Evolutionary conservation across 2,888 invertebrate species (phyloP).

Genomic region (Lepeophtheirus nordmannii): DNA sequence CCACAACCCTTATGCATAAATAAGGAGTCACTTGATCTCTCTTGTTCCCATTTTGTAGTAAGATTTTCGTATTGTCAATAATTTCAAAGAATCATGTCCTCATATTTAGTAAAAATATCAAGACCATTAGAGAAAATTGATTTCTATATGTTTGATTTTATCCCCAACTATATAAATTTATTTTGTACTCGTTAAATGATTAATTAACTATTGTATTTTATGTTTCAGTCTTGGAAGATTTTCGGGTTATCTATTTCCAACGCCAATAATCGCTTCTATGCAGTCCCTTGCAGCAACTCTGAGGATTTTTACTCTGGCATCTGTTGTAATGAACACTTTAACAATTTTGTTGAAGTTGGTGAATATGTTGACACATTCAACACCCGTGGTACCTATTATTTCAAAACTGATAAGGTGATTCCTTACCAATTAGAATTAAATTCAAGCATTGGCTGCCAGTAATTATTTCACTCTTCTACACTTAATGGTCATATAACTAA

Average conservation of each 20-base stretch:
- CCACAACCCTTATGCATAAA: slow-evolving; percentile 14
- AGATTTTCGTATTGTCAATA: not conserved
- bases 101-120: no score
- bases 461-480: no score
- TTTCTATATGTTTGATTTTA: no score
- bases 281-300: not conserved
- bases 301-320: not conserved
- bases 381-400: slow-evolving; percentile 8
- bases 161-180: no score
- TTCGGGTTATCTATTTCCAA: not conserved
- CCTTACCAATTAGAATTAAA: not conserved
- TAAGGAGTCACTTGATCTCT: slow-evolving; percentile 15
- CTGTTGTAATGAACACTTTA: not conserved
- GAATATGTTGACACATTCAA: not conserved
- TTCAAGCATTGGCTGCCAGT: not conserved
- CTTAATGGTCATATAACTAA: no score
- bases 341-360: not conserved
- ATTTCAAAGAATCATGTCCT: no score
- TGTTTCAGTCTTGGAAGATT: slow-evolving; percentile 10
- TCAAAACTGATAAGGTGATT: not conserved
- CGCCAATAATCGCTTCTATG: not conserved
- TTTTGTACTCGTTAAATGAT: not conserved
- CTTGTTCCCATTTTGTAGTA: slow-evolving; percentile 15
- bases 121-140: no score
- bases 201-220: not conserved